Percentiles rank a stretch among this genome's conserved stretches.
phyloP scores from a whole-genome alignment of 2,113 vertebrate genomes.

The Ctenodactylus gundi region DNA sequence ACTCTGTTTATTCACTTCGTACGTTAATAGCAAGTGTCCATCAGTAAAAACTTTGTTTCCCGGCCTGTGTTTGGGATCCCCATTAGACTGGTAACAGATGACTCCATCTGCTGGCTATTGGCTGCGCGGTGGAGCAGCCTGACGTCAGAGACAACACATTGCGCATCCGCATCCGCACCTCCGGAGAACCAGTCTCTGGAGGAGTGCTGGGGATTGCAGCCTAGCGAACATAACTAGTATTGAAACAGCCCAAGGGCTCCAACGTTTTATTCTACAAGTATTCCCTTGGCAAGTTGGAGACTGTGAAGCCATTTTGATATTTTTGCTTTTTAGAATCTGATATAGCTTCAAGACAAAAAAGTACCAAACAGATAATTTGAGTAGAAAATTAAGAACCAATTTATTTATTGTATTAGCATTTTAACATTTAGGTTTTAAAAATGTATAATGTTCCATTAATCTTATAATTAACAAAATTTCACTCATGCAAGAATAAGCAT shows the following conservation, averaged over 20 bases:
- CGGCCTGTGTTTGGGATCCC: constrained; percentile 72
- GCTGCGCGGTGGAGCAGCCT: constrained; percentile 33
- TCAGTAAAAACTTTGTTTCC: constrained; percentile 77
- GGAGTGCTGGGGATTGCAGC: not conserved
- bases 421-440: not conserved
- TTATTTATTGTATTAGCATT: not conserved
- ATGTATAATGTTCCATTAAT: not conserved
- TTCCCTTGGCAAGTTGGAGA: not conserved
- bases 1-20: constrained; percentile 60
- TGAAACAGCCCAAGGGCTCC: not conserved
- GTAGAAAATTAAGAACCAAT: not conserved
- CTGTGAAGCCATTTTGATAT: not conserved
- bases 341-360: not conserved
- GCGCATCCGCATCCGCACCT: constrained; percentile 26
- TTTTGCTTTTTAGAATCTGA: not conserved
- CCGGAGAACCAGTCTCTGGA: not conserved
- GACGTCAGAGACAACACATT: not conserved
- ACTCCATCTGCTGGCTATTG: constrained; percentile 60
- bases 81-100: constrained; percentile 59
- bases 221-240: not conserved
- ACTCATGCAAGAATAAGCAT: not conserved
- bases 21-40: not conserved
- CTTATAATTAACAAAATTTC: not conserved
- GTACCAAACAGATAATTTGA: not conserved
- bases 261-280: rapidly evolving